These are phyloP conservation scores for Heterohyrax brucei DNA, from an alignment of 2,797 vertebrate species.

Conservation along the genomic window DNA sequence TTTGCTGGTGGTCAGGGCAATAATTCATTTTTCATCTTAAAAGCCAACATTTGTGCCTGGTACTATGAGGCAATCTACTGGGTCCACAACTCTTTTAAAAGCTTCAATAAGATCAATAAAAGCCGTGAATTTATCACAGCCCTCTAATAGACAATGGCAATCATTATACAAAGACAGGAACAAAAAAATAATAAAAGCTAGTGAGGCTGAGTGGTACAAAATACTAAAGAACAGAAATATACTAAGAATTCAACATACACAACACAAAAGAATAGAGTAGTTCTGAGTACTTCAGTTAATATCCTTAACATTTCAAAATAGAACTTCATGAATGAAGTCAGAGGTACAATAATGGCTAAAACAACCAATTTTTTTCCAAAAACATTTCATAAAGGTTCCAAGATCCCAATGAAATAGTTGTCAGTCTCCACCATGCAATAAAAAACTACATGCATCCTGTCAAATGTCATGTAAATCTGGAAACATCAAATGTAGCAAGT, in stretches of 20 bases:
- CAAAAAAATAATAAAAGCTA: background rate
- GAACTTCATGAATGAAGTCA: slow-evolving; percentile 40
- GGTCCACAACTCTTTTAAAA: slow-evolving; percentile 29
- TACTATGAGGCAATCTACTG: background rate
- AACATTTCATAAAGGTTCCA: slow-evolving; percentile 53
- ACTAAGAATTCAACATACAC: background rate
- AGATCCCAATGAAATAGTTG: slow-evolving; percentile 64
- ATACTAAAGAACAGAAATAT: background rate
- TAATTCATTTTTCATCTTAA: slow-evolving; percentile 21
- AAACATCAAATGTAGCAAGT: slow-evolving; percentile 27
- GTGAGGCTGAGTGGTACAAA: background rate
- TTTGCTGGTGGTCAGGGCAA: background rate
- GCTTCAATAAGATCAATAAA: slow-evolving; percentile 10
- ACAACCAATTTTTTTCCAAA: background rate
- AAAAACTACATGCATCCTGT: slow-evolving; percentile 60
- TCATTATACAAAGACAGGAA: background rate
- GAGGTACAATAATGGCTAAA: slow-evolving; percentile 42
- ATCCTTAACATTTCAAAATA: slow-evolving; percentile 54
- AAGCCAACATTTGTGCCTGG: slow-evolving; percentile 27
- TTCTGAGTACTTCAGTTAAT: slow-evolving; percentile 18
- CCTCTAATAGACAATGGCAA: background rate
- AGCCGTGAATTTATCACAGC: background rate
- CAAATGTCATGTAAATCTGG: slow-evolving; percentile 31
- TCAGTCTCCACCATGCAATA: slow-evolving; percentile 4
- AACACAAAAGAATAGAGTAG: background rate